A percentile compares a stretch with the other conserved stretches of the same genome.
Conservation (phyloP, 2,888 invertebrate genomes). For the Caenorhabditis panamensis region DNA sequence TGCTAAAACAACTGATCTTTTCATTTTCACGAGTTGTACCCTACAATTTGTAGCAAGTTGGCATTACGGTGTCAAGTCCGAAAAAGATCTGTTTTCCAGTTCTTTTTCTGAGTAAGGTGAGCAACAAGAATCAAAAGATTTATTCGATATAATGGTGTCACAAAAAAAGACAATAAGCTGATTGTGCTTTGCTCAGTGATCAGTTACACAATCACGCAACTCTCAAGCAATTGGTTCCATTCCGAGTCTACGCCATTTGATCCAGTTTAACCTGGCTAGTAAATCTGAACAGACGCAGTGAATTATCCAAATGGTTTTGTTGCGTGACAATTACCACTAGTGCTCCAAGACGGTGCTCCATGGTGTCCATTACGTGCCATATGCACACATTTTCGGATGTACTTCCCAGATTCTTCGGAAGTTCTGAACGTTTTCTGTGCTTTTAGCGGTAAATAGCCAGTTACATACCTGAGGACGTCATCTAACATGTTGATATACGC, state of each 20-base stretch:
- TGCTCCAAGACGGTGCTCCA: conserved; percentile 78
- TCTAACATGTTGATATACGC: conserved; percentile 94
- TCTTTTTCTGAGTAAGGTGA: background rate
- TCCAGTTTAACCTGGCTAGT: conserved; percentile 96
- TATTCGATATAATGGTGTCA: background rate
- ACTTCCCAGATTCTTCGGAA: conserved; percentile 69
- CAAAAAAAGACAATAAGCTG: background rate
- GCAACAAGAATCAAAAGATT: background rate
- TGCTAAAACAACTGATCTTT: background rate
- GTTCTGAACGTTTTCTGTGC: conserved; percentile 53
- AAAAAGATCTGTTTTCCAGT: background rate
- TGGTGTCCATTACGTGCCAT: conserved; percentile 68
- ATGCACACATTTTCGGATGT: conserved; percentile 70
- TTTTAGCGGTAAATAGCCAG: background rate
- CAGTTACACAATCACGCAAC: background rate
- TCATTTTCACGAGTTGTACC: background rate
- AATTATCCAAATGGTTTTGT: too few species aligned
- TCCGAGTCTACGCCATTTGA: conserved; percentile 98
- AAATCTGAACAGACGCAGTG: conserved; percentile 87
- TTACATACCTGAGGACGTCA: conserved; percentile 80
- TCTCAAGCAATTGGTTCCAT: conserved; percentile 83
- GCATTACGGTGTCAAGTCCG: background rate
- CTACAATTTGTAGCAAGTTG: background rate
- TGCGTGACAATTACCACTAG: conserved; percentile 78
- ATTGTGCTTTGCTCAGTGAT: background rate